Evolutionary conservation across 2,888 invertebrate genomes (phyloP).

Genomic region (Miltochrista miniata): DNA sequence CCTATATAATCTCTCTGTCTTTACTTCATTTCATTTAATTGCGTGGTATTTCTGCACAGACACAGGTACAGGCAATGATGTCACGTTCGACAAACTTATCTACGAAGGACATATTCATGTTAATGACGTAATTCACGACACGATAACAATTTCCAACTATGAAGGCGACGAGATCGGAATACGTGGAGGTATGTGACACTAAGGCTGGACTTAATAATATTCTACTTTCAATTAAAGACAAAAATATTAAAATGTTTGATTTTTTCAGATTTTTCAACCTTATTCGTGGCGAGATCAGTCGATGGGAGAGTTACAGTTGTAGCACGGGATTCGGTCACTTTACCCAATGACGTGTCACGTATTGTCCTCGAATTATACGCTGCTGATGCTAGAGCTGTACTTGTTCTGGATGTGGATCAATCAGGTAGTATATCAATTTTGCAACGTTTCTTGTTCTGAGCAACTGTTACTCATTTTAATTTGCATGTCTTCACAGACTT

Average conservation of each 20-base stretch:
- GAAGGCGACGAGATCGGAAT: constrained; percentile 45
- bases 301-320: background rate
- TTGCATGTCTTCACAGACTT: background rate
- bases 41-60: too few species aligned
- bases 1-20: too few species aligned
- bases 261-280: too few species aligned
- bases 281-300: background rate
- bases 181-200: constrained; percentile 51
- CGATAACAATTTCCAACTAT: constrained; percentile 50
- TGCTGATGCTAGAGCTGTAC: constrained; percentile 49
- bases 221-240: too few species aligned
- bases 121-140: constrained; percentile 53
- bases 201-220: background rate
- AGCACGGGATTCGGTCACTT: constrained; percentile 11
- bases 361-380: constrained; percentile 56
- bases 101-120: constrained; percentile 54
- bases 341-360: constrained; percentile 42
- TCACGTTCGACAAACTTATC: constrained; percentile 55
- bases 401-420: constrained; percentile 34
- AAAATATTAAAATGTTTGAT: too few species aligned
- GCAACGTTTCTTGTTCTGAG: background rate
- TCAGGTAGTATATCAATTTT: constrained; percentile 19
- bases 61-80: constrained; percentile 14
- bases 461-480: background rate
- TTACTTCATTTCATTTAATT: too few species aligned